Evolutionary conservation across 2,113 vertebrate genomes (phyloP).

Genomic region (Salvelinus alpinus): DNA sequence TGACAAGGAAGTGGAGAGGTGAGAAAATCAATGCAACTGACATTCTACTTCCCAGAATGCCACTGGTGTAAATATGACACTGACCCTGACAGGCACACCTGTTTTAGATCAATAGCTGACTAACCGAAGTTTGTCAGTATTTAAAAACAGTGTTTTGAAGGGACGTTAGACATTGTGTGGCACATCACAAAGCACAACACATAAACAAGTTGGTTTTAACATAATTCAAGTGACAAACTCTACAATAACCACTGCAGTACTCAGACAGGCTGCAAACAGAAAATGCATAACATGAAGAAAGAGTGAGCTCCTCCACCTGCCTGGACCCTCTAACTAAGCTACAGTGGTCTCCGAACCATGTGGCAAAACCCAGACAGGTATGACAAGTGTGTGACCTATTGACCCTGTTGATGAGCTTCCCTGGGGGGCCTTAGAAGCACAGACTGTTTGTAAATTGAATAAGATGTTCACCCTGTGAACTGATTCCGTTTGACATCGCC

Average conservation of each 20-base stretch:
- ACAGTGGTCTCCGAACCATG: not conserved
- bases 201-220: too few species aligned
- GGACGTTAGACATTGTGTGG: too few species aligned
- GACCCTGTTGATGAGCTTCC: slow-evolving; percentile 10
- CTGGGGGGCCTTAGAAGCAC: not conserved
- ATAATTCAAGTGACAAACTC: too few species aligned
- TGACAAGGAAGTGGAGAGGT: slow-evolving; percentile 4
- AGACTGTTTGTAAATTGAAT: not conserved
- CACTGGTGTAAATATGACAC: not conserved
- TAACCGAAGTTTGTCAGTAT: not conserved
- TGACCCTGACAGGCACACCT: not conserved
- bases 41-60: not conserved
- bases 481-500: not conserved
- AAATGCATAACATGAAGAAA: not conserved
- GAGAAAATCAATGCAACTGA: not conserved
- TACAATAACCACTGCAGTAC: not conserved
- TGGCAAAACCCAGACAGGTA: slow-evolving; percentile 1
- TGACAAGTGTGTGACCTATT: slow-evolving; percentile 5
- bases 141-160: too few species aligned
- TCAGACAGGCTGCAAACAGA: too few species aligned
- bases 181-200: too few species aligned
- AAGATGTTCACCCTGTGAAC: slow-evolving; percentile 1
- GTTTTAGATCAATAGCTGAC: not conserved
- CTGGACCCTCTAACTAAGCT: not conserved
- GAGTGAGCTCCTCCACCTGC: not conserved